phyloP scores from a whole-genome alignment of 2,113 vertebrate genomes.

The Hippocampus mohnikei region DNA sequence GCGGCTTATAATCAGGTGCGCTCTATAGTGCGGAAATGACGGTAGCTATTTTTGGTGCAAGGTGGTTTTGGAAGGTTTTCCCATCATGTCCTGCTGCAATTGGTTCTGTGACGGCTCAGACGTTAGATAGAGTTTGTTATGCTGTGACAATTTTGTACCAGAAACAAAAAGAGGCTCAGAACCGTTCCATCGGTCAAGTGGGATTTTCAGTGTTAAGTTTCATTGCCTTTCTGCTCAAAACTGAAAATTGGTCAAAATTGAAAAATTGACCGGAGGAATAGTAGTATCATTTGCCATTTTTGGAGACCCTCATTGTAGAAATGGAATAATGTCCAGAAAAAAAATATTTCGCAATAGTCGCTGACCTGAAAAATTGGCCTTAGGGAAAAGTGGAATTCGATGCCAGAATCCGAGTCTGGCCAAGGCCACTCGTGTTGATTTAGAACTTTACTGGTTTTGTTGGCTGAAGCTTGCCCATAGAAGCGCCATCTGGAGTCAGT shows the following conservation, averaged over 20 bases:
- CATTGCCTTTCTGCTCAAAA: neutral
- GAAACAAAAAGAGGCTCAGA: no score
- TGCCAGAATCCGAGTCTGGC: neutral
- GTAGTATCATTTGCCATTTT: neutral
- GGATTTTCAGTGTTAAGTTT: no score
- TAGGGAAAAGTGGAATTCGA: neutral
- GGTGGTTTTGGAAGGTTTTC: no score
- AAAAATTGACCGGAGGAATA: neutral
- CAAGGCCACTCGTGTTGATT: neutral
- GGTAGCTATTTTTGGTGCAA: no score
- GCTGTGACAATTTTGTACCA: no score
- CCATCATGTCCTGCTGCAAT: no score
- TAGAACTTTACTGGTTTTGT: neutral
- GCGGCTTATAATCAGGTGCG: no score
- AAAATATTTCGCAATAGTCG: neutral
- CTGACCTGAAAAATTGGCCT: neutral
- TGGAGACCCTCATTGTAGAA: neutral
- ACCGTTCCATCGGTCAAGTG: no score
- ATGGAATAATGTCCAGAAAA: neutral
- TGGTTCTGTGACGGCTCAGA: no score
- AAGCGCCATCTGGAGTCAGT: neutral
- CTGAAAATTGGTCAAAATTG: neutral
- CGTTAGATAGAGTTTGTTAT: no score
- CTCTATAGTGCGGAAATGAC: no score
- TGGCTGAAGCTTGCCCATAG: neutral